Conservation (phyloP, 2,888 invertebrate species). For the Lutraria lutraria region DNA sequence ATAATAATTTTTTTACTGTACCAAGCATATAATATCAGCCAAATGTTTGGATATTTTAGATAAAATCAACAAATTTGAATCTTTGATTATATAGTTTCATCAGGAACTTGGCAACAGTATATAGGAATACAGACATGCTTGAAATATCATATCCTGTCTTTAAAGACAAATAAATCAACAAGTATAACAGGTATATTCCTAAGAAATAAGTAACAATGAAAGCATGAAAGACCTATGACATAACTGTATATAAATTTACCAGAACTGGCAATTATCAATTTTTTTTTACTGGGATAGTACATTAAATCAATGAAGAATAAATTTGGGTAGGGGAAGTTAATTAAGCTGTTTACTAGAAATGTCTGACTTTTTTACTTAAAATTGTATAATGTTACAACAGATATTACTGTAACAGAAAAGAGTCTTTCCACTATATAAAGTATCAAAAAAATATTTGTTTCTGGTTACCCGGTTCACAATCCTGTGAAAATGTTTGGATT, state of each 20-base stretch:
- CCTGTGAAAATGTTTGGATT: too few species aligned
- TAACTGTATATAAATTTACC: too few species aligned
- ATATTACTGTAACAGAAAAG: too few species aligned
- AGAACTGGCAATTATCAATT: neutral
- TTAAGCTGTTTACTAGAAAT: too few species aligned
- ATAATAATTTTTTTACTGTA: neutral
- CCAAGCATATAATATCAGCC: neutral
- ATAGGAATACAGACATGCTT: neutral
- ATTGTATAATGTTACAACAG: too few species aligned
- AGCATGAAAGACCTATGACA: neutral
- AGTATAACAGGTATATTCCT: neutral
- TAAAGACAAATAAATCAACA: neutral
- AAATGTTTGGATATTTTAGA: neutral
- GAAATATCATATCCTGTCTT: conserved; percentile 13
- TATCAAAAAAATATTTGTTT: too few species aligned
- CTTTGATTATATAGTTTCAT: conserved; percentile 5
- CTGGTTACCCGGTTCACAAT: too few species aligned
- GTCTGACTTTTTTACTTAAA: too few species aligned
- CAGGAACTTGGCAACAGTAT: conserved; percentile 7
- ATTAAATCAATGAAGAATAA: neutral
- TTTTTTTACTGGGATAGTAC: neutral
- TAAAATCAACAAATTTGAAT: conserved; percentile 19
- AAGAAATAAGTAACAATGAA: neutral
- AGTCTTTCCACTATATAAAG: too few species aligned
- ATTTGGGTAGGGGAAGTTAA: neutral